Conservation (phyloP, 2,888 invertebrate species). For the Biston stratarius region DNA sequence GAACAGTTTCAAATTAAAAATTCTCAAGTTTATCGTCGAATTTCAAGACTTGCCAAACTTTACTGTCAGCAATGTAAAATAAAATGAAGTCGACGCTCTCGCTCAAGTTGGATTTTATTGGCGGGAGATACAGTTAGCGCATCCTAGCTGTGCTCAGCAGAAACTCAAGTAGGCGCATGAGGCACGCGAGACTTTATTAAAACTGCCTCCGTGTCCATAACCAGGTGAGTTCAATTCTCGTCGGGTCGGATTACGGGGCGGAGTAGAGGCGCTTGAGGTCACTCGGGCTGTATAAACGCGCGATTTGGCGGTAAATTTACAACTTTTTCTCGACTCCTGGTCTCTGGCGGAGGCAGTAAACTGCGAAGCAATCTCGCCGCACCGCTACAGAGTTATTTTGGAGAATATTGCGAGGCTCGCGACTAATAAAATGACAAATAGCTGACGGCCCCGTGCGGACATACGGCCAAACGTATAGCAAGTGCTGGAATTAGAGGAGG, state of each 20-base stretch:
- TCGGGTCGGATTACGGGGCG: slow-evolving; percentile 65
- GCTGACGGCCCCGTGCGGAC: slow-evolving; percentile 66
- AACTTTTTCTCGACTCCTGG: slow-evolving; percentile 77
- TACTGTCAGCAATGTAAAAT: slow-evolving; percentile 33
- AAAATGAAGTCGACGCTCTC: slow-evolving; percentile 28
- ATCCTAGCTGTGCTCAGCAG: slow-evolving; percentile 31
- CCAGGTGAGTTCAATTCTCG: slow-evolving; percentile 69
- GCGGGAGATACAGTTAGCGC: slow-evolving; percentile 33
- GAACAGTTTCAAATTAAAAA: slow-evolving; percentile 25
- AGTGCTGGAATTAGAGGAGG: slow-evolving; percentile 49
- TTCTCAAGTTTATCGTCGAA: slow-evolving; percentile 23
- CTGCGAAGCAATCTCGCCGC: slow-evolving; percentile 78
- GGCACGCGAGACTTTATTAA: slow-evolving; percentile 58
- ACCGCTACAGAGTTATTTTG: slow-evolving; percentile 76
- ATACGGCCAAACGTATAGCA: slow-evolving; percentile 57
- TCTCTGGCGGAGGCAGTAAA: slow-evolving; percentile 76
- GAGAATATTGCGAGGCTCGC: slow-evolving; percentile 78
- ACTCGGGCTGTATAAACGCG: slow-evolving; percentile 79
- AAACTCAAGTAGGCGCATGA: slow-evolving; percentile 42
- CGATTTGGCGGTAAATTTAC: slow-evolving; percentile 83
- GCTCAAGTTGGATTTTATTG: slow-evolving; percentile 37
- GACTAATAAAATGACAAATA: slow-evolving; percentile 85
- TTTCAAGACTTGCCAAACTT: slow-evolving; percentile 24
- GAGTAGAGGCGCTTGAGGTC: slow-evolving; percentile 71
- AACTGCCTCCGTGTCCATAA: slow-evolving; percentile 55